Percentiles rank a stretch among this genome's conserved stretches.
Conservation (phyloP, 2,113 vertebrate species). For the Oryctolagus cuniculus region DNA sequence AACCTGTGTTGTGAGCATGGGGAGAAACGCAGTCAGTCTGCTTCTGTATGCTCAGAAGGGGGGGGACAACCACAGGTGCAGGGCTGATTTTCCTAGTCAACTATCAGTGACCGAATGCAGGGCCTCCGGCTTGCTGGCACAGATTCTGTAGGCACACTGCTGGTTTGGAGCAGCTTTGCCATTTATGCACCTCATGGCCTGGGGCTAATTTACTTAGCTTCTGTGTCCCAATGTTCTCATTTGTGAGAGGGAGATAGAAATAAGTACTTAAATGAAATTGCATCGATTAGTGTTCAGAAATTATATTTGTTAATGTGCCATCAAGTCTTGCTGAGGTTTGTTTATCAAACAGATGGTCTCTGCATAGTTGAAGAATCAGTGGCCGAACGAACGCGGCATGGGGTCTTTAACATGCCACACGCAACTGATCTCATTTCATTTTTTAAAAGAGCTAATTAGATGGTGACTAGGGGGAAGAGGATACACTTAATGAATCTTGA, state of each 20-base stretch:
- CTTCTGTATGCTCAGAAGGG: background rate
- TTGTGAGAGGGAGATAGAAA: conserved; percentile 28
- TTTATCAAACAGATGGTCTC: conserved; percentile 26
- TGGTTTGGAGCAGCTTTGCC: no score
- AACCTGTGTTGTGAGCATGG: background rate
- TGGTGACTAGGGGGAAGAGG: conserved; percentile 23
- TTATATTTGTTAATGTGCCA: background rate
- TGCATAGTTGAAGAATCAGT: conserved; percentile 1
- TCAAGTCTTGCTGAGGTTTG: no score
- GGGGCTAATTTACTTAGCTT: background rate
- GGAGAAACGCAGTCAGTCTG: background rate
- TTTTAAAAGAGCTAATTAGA: conserved; percentile 67
- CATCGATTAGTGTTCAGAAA: background rate
- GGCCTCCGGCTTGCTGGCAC: background rate
- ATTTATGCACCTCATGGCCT: background rate
- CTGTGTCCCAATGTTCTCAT: background rate
- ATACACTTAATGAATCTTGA: conserved; percentile 54
- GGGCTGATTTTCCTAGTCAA: background rate
- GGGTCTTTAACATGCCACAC: conserved; percentile 21
- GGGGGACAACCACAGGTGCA: background rate
- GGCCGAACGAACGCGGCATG: background rate
- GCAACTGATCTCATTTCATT: conserved; percentile 65
- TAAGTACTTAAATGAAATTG: background rate
- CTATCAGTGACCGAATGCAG: background rate
- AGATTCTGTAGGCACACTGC: background rate